These are phyloP conservation scores for Sitophilus oryzae DNA, from an alignment of 1,140 invertebrate species.

Conservation along the genomic window DNA sequence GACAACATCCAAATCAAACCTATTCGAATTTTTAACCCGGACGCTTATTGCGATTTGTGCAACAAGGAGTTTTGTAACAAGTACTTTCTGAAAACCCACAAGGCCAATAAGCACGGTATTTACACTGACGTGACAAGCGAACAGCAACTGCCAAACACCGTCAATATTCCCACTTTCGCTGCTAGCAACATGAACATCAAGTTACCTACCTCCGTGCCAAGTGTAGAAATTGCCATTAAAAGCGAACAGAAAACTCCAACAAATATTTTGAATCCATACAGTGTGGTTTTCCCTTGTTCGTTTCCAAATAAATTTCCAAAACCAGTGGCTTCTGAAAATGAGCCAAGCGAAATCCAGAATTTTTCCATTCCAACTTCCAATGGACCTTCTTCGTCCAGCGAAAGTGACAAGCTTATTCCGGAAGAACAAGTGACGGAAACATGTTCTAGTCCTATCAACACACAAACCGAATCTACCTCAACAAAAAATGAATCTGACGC, in stretches of 20 bases:
- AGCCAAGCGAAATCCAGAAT: conserved; percentile 26
- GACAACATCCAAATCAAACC: conserved; percentile 55
- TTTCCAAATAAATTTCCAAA: conserved; percentile 34
- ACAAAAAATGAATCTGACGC: conserved; percentile 38
- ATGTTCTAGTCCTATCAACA: conserved; percentile 34
- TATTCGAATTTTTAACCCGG: conserved; percentile 84
- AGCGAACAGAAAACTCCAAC: conserved; percentile 35
- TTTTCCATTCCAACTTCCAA: conserved; percentile 27
- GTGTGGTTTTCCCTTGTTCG: conserved; percentile 29
- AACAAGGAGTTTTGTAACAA: conserved; percentile 99
- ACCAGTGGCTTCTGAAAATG: conserved; percentile 28
- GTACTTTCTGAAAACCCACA: conserved; percentile 97
- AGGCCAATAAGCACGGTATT: conserved; percentile 91
- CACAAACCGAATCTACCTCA: conserved; percentile 38
- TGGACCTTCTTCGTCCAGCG: conserved; percentile 32
- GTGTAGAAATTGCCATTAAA: conserved; percentile 45
- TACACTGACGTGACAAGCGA: conserved; percentile 57
- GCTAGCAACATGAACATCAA: conserved; percentile 35
- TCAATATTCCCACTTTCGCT: conserved; percentile 39
- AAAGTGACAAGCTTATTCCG: conserved; percentile 29
- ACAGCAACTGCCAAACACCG: conserved; percentile 37
- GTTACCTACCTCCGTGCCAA: conserved; percentile 39
- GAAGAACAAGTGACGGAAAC: conserved; percentile 30
- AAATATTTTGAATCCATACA: conserved; percentile 33
- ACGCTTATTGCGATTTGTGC: conserved; percentile 94